These are phyloP conservation scores for Natator depressus DNA, from an alignment of 2,113 vertebrate genomes.

Conservation along the genomic window DNA sequence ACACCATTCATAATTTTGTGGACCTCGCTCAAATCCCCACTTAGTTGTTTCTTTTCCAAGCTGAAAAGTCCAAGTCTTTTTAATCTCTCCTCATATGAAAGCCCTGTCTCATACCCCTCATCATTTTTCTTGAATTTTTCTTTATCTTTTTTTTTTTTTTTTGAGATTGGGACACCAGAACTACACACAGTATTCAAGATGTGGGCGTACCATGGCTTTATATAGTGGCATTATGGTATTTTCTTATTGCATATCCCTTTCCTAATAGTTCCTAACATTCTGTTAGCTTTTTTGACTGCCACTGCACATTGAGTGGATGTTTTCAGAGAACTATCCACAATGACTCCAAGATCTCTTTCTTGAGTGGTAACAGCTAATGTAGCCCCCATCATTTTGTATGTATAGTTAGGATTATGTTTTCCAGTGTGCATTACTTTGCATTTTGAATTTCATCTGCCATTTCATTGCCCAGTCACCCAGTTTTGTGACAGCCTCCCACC, in stretches of 20 bases:
- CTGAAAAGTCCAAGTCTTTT: neutral
- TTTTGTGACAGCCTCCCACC: neutral
- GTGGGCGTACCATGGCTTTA: neutral
- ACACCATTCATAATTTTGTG: neutral
- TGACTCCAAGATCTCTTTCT: neutral
- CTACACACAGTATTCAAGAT: neutral
- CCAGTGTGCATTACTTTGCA: neutral
- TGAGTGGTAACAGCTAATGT: neutral
- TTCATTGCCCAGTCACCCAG: neutral
- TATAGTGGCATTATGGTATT: neutral
- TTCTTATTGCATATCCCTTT: neutral
- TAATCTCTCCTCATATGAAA: neutral
- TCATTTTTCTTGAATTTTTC: neutral
- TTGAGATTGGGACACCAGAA: neutral
- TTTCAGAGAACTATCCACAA: neutral
- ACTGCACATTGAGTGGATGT: neutral
- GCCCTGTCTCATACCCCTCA: neutral
- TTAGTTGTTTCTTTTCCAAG: neutral
- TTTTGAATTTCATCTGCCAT: neutral
- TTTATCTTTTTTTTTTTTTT: neutral
- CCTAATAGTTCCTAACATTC: neutral
- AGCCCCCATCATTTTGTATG: neutral
- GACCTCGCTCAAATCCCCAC: neutral
- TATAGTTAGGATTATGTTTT: neutral
- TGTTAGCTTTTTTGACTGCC: neutral